A percentile compares a stretch with the other conserved stretches of the same genome.
Evolutionary conservation across 2,888 invertebrate genomes (phyloP).

Genomic region (Troides oblongomaculatus): DNA sequence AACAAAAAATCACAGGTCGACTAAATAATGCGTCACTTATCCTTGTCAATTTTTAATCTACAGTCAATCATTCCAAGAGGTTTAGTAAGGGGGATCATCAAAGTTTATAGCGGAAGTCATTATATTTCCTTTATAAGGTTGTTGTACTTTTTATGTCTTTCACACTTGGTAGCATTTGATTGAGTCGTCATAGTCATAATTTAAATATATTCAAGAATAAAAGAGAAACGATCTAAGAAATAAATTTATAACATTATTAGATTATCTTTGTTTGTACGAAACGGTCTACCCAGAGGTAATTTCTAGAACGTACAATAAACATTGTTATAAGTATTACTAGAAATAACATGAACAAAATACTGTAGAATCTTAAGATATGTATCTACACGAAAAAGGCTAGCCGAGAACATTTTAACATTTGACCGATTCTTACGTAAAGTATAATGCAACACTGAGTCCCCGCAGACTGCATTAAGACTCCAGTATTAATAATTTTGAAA

Average conservation of each 20-base stretch:
- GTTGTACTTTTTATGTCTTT: neutral
- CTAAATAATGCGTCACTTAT: neutral
- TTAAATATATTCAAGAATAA: too few species aligned
- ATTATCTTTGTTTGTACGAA: neutral
- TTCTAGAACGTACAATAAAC: neutral
- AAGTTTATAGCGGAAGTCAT: neutral
- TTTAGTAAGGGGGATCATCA: neutral
- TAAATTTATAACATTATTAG: neutral
- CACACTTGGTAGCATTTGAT: neutral
- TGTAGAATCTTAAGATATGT: neutral
- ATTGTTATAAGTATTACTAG: neutral
- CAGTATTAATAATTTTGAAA: conserved; percentile 23
- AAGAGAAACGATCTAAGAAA: neutral
- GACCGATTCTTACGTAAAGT: conserved; percentile 11
- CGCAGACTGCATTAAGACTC: conserved; percentile 11
- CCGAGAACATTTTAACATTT: conserved; percentile 1
- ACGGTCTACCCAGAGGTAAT: neutral
- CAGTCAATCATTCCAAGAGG: neutral
- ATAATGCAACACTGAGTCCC: conserved; percentile 8
- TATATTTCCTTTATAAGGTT: neutral
- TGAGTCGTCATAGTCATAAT: neutral
- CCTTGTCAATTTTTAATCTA: neutral
- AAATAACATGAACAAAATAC: neutral
- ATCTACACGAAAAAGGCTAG: neutral
- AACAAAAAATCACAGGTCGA: neutral